Conservation (phyloP, 2,113 vertebrate genomes). For the Mus spicilegus region DNA sequence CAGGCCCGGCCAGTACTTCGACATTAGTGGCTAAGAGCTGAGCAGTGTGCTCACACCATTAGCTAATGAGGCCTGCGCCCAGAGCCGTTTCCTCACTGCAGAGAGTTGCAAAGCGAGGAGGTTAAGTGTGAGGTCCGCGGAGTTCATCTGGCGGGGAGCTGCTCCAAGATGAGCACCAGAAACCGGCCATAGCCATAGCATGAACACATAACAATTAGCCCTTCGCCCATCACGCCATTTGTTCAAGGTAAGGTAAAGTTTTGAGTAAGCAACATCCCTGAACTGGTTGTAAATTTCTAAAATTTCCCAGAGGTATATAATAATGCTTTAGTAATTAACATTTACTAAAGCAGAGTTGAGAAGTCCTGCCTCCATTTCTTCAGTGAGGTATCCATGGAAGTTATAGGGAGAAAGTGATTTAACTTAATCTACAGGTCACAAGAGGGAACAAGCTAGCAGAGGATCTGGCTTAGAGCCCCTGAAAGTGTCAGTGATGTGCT, state of each 20-base stretch:
- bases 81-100: not conserved
- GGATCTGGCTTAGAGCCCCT: not conserved
- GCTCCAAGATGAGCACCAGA: not conserved
- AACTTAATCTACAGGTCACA: not conserved
- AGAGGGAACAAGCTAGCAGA: not conserved
- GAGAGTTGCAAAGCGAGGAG: not conserved
- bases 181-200: not conserved
- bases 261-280: not conserved
- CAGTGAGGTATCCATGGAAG: not conserved
- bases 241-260: not conserved
- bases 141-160: not conserved
- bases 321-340: slow-evolving; percentile 35
- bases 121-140: not conserved
- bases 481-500: not conserved
- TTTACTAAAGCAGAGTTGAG: slow-evolving; percentile 20
- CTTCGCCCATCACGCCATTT: not conserved
- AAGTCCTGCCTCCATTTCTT: slow-evolving; percentile 39
- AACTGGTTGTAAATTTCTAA: not conserved
- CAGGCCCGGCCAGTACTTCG: not conserved
- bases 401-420: not conserved
- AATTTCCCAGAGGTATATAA: not conserved
- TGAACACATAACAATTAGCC: not conserved
- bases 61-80: not conserved
- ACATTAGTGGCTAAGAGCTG: not conserved
- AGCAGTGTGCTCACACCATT: not conserved